A percentile compares a stretch with the other conserved stretches of the same genome.
Evolutionary conservation across 2,797 vertebrate genomes (phyloP).

Genomic region (Crenichthys baileyi): DNA sequence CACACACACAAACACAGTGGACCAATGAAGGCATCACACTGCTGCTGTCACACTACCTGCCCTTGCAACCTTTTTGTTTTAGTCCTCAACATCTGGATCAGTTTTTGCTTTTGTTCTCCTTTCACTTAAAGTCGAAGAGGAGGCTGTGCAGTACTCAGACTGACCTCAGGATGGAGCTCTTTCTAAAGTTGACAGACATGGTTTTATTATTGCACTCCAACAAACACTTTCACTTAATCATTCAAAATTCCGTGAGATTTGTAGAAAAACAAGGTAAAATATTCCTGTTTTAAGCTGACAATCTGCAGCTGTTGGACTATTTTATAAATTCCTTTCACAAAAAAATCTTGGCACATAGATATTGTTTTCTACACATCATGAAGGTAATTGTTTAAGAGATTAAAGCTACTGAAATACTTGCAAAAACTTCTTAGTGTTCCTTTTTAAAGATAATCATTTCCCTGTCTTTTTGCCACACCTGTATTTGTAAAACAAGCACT

Average conservation of each 20-base stretch:
- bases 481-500: too few species aligned
- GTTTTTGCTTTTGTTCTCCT: neutral
- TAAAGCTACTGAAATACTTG: neutral
- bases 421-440: neutral
- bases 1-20: neutral
- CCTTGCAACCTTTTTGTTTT: slow-evolving; percentile 26
- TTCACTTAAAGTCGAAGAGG: neutral
- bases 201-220: neutral
- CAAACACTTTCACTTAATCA: neutral
- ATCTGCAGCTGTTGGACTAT: slow-evolving; percentile 1
- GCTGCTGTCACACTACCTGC: slow-evolving; percentile 56
- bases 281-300: neutral
- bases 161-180: slow-evolving; percentile 56
- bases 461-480: neutral
- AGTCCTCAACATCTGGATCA: slow-evolving; percentile 45
- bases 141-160: slow-evolving; percentile 16
- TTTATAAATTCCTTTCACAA: neutral
- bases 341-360: neutral
- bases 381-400: neutral
- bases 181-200: slow-evolving; percentile 19
- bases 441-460: neutral
- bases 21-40: slow-evolving; percentile 64
- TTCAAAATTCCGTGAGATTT: neutral
- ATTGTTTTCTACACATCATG: neutral
- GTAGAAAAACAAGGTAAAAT: neutral